A percentile compares a stretch with the other conserved stretches of the same genome.
phyloP scores from a whole-genome alignment of 2,888 invertebrate species.

The Eristalis intricaria region DNA sequence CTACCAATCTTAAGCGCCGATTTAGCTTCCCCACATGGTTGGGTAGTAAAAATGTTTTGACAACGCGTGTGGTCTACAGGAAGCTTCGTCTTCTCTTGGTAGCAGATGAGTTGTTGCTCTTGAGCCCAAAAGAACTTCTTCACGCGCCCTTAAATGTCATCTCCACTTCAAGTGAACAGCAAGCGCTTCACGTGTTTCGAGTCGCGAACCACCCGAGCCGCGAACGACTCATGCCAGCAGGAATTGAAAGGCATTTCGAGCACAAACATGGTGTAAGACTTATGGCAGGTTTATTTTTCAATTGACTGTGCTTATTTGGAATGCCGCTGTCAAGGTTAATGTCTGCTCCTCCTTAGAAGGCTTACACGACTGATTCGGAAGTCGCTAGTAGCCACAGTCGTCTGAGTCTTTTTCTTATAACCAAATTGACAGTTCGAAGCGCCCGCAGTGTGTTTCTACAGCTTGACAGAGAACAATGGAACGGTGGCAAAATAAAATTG shows the following conservation, averaged over 20 bases:
- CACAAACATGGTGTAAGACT: constrained; percentile 7
- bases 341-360: constrained; percentile 5
- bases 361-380: background rate
- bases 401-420: constrained; percentile 20
- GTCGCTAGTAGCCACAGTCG: constrained; percentile 13
- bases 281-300: constrained; percentile 13
- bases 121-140: background rate
- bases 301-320: background rate
- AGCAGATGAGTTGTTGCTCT: background rate
- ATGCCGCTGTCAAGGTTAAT: constrained; percentile 34
- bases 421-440: background rate
- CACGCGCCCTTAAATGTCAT: background rate
- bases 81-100: background rate
- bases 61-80: background rate
- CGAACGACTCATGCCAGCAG: background rate
- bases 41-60: background rate
- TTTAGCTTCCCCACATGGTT: background rate
- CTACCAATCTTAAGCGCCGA: background rate
- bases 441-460: constrained; percentile 13
- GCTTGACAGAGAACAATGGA: constrained; percentile 78
- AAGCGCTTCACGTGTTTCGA: background rate
- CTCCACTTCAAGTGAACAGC: background rate
- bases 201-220: too few species aligned
- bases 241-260: background rate
- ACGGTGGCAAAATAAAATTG: constrained; percentile 83